Conservation (phyloP, 2,888 invertebrate genomes). For the Ariolimax columbianus region DNA sequence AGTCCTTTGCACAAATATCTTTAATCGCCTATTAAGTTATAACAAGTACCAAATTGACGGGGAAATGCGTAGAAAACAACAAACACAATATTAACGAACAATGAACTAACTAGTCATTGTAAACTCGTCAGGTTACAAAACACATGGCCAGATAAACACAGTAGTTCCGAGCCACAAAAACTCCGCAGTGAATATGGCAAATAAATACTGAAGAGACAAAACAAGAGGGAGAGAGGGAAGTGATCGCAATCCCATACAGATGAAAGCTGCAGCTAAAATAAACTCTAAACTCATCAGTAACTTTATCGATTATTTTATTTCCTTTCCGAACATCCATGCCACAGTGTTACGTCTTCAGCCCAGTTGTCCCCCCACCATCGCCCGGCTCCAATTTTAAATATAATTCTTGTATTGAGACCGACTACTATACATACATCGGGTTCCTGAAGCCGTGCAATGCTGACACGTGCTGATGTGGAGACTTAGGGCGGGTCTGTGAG, state of each 20-base stretch:
- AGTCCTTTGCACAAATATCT: no score
- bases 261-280: constrained; percentile 6
- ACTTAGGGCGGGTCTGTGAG: background rate
- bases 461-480: background rate
- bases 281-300: constrained; percentile 42
- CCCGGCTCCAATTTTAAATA: background rate
- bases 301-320: constrained; percentile 44
- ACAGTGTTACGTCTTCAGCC: background rate
- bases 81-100: no score
- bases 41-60: no score
- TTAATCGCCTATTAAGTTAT: no score
- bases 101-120: no score
- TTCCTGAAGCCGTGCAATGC: background rate
- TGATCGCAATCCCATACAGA: constrained; percentile 12
- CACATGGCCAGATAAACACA: no score
- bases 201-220: background rate
- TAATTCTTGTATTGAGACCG: constrained; percentile 11
- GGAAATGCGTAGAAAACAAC: no score
- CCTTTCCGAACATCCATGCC: constrained; percentile 16
- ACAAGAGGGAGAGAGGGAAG: constrained; percentile 15
- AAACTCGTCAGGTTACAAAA: no score
- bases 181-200: background rate
- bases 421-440: background rate
- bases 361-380: background rate
- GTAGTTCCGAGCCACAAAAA: background rate